Evolutionary conservation across 2,113 vertebrate species (phyloP), one percentile per base, ranked within the genome.

Genomic region (Neoarius graeffei): DNA sequence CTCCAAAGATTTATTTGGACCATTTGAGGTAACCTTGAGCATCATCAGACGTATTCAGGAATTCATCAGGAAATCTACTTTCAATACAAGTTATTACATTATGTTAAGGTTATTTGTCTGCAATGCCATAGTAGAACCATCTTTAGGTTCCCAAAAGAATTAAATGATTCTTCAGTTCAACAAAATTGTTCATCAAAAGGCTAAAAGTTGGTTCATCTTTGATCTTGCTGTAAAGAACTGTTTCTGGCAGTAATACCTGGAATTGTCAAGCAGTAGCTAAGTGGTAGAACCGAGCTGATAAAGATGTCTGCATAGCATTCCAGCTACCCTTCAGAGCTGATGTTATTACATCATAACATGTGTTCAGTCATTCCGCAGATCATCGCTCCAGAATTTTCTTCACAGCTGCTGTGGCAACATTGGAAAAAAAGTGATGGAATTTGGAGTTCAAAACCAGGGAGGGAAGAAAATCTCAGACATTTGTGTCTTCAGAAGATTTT

Each of bases 261-360:
- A 86, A 6, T 4, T 3, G 25, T 27, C 80, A 19, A 54, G 73
- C n/a, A 17, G 35, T 81, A 67, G 84, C 62, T 19, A 15, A 59
- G 19, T 79, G 30, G 81, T n/a, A 64, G 81, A 76, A 27, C 81
- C 54, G 52, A 50, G 25, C 79, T 76, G 81, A 87, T 89, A 35
- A 87, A 56, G 66, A 48, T 14, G 14, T 62, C n/a, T 7, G 14
- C 81, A 9, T 1, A 35, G 64, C 48, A 15, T 81, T 85, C 48
- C 62, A 50, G 42, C 69, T 42, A 59, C 82, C 84, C 48, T 27
- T 73, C 86, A 62, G 52, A 42, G 62, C 62, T 69, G 64, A 87
- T 77, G 52, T 56, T 19, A 79, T 89, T 85, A 87, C 76, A 54
- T 73, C 42, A 83, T 79, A 42, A 35, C 80, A 82, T 42, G 48